These are phyloP conservation scores for Lymantria dispar DNA, from an alignment of 2,888 invertebrate genomes.

Conservation along the genomic window DNA sequence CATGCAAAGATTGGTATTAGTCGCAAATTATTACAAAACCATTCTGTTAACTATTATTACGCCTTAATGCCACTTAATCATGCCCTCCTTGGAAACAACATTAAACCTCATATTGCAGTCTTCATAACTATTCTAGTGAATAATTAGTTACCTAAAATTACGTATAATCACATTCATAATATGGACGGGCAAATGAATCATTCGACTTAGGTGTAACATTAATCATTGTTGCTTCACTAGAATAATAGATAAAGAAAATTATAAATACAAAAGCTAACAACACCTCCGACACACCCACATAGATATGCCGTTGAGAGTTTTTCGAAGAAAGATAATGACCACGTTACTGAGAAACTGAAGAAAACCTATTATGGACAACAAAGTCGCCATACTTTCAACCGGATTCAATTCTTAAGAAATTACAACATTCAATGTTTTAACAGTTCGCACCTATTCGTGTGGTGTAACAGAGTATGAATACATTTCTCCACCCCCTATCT, in stretches of 20 bases:
- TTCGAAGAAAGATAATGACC: conserved; percentile 33
- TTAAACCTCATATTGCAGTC: too few species aligned
- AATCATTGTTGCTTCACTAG: conserved; percentile 32
- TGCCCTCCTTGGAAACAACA: too few species aligned
- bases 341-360: conserved; percentile 27
- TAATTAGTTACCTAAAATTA: conserved; percentile 8
- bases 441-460: too few species aligned
- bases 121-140: neutral
- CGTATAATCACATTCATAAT: conserved; percentile 10
- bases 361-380: conserved; percentile 10
- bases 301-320: conserved; percentile 14
- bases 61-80: too few species aligned
- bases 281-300: conserved; percentile 3
- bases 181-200: conserved; percentile 27
- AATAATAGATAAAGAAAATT: conserved; percentile 29
- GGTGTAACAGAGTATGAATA: too few species aligned
- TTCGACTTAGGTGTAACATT: conserved; percentile 24
- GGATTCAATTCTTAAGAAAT: too few species aligned
- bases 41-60: too few species aligned
- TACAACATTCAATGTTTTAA: too few species aligned
- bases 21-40: too few species aligned
- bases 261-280: conserved; percentile 13
- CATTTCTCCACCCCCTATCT: too few species aligned
- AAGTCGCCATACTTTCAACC: too few species aligned
- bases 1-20: too few species aligned